Conservation (phyloP, 1,140 invertebrate species). For the Tyrophagus putrescentiae region DNA sequence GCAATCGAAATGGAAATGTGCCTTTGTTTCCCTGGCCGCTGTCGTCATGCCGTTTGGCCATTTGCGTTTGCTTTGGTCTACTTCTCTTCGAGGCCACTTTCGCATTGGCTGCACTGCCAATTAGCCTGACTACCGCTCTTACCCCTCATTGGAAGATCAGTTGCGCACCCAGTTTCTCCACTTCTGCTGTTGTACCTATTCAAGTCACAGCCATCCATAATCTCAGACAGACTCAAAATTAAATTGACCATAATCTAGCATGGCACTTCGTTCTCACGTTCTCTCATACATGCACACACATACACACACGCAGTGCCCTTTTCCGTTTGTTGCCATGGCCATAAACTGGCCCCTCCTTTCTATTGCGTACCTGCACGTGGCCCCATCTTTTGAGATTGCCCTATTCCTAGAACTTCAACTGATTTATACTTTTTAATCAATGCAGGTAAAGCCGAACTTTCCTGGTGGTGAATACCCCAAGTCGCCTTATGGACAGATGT, state of each 20-base stretch:
- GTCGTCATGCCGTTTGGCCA: neutral
- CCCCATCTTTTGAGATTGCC: neutral
- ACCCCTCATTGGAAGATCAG: neutral
- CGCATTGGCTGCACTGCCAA: neutral
- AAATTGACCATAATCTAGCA: no score
- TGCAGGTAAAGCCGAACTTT: conserved; percentile 3
- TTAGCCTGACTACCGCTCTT: conserved; percentile 5
- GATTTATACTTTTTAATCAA: no score
- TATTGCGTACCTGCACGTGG: neutral
- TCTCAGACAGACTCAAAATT: no score
- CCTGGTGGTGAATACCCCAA: neutral
- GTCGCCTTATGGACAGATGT: conserved; percentile 5
- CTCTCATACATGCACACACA: neutral
- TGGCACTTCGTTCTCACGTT: neutral
- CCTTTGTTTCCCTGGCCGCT: neutral
- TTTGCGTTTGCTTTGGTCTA: neutral
- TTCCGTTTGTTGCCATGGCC: neutral
- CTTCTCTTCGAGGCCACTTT: neutral
- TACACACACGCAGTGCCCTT: neutral
- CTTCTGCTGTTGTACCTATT: neutral
- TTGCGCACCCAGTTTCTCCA: neutral
- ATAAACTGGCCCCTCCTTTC: neutral
- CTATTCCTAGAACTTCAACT: neutral
- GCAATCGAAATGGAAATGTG: conserved; percentile 14
- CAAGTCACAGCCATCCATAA: neutral